Conservation (phyloP, 2,888 invertebrate genomes). For the Lysandra coridon region DNA sequence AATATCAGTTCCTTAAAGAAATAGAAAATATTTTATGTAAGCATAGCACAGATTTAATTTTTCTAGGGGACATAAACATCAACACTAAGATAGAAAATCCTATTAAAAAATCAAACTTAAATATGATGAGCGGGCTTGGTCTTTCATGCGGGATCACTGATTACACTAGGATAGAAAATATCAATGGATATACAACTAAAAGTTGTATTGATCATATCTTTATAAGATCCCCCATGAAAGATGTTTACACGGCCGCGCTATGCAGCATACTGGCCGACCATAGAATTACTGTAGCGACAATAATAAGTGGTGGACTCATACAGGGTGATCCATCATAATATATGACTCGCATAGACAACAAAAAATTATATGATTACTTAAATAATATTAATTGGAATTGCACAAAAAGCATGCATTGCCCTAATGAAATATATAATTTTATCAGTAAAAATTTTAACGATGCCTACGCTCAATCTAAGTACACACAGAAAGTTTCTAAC, state of each 20-base stretch:
- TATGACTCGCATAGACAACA: neutral
- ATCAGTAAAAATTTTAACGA: too few species aligned
- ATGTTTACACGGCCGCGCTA: neutral
- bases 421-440: too few species aligned
- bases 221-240: neutral
- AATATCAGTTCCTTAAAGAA: constrained; percentile 4
- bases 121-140: constrained; percentile 23
- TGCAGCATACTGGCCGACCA: neutral
- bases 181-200: constrained; percentile 13
- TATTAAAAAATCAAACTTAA: constrained; percentile 25
- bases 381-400: too few species aligned
- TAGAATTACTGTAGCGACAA: constrained; percentile 14
- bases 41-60: neutral
- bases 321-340: constrained; percentile 6
- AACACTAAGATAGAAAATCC: neutral
- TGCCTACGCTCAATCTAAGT: too few species aligned
- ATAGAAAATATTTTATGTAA: neutral
- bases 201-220: constrained; percentile 6
- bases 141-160: constrained; percentile 31
- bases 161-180: constrained; percentile 29
- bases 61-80: constrained; percentile 11
- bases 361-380: neutral
- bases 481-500: too few species aligned
- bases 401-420: too few species aligned
- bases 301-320: neutral